Conservation (phyloP, 2,113 vertebrate genomes). For the Passer montanus region DNA sequence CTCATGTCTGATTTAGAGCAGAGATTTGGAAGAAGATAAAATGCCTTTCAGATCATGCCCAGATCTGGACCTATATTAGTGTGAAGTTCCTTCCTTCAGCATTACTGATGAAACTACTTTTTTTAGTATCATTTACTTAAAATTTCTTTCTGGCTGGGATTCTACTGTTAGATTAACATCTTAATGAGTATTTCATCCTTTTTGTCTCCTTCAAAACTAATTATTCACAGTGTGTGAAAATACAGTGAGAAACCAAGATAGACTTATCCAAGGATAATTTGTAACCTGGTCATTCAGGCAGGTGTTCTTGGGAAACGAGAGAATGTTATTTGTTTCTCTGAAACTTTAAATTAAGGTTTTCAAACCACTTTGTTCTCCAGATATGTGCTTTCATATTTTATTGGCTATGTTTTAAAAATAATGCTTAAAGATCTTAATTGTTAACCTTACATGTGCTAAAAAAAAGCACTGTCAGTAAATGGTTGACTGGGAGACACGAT, state of each 20-base stretch:
- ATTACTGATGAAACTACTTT: background rate
- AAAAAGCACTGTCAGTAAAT: background rate
- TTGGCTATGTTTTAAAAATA: background rate
- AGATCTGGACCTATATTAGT: background rate
- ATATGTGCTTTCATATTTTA: background rate
- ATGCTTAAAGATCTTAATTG: background rate
- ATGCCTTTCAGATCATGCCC: background rate
- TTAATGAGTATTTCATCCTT: constrained; percentile 14
- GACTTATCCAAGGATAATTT: background rate
- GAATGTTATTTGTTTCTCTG: background rate
- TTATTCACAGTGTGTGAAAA: constrained; percentile 6
- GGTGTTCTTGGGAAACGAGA: background rate
- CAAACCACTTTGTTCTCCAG: background rate
- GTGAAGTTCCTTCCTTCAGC: background rate
- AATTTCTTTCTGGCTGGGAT: background rate
- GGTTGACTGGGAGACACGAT: background rate
- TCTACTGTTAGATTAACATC: background rate
- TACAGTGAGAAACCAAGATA: background rate
- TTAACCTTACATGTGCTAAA: background rate
- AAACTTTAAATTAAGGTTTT: background rate
- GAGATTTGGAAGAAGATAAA: background rate
- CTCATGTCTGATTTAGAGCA: background rate
- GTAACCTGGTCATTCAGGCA: background rate
- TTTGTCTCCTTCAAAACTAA: constrained; percentile 5
- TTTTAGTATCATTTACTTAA: background rate